Conservation (phyloP, 1,140 invertebrate species). For the Limonius californicus region DNA sequence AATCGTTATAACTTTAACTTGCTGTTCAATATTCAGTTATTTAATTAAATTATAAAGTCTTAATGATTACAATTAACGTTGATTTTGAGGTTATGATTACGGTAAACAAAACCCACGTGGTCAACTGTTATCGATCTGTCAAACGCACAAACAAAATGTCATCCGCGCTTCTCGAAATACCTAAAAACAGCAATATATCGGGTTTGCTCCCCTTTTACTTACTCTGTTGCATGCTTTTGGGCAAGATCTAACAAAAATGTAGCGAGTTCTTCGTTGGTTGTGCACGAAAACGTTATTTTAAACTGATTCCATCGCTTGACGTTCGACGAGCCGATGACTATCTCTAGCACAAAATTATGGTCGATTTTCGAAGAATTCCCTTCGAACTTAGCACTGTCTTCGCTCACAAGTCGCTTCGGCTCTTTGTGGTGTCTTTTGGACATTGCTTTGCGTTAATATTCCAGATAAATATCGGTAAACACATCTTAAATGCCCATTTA, state of each 20-base stretch:
- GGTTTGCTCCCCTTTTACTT: slow-evolving; percentile 21
- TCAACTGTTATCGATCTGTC: slow-evolving; percentile 37
- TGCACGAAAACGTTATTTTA: slow-evolving; percentile 44
- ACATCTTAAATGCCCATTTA: slow-evolving; percentile 29
- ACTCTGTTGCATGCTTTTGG: slow-evolving; percentile 40
- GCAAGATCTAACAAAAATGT: slow-evolving; percentile 49
- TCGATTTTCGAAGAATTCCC: slow-evolving; percentile 18
- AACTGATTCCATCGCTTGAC: slow-evolving; percentile 50
- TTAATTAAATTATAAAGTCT: too few relatives aligned
- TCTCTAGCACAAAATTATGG: slow-evolving; percentile 20
- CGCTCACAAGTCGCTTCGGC: slow-evolving; percentile 16
- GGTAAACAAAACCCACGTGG: slow-evolving; percentile 22
- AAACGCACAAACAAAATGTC: slow-evolving; percentile 34
- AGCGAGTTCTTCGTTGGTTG: slow-evolving; percentile 50
- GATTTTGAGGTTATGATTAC: background rate
- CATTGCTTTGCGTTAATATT: slow-evolving; percentile 27
- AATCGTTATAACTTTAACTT: too few relatives aligned
- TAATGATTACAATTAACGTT: too few relatives aligned
- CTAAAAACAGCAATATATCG: background rate
- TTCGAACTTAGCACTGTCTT: slow-evolving; percentile 15
- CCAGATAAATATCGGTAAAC: slow-evolving; percentile 15
- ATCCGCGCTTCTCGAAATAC: slow-evolving; percentile 6
- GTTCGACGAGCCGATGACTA: slow-evolving; percentile 47
- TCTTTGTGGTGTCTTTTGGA: slow-evolving; percentile 32
- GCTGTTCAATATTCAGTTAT: too few relatives aligned